Percentiles rank a stretch among this genome's conserved stretches.
phyloP scores from a whole-genome alignment of 1,140 invertebrate species.

The Ips nitidus region DNA sequence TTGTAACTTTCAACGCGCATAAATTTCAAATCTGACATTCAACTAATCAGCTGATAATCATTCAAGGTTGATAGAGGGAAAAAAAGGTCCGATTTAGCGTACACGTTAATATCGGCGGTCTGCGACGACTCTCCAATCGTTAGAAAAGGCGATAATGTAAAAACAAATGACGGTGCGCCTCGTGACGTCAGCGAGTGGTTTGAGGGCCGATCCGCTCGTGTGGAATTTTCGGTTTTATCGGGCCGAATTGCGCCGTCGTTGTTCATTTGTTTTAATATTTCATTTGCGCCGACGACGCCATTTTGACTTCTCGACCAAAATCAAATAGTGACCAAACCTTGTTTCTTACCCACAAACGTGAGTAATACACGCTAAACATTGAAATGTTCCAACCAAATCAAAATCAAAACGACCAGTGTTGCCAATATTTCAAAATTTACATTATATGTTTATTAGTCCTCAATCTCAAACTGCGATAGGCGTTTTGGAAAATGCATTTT shows the following conservation, averaged over 20 bases:
- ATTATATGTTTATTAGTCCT: too few relatives aligned
- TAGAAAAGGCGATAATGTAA: slow-evolving; percentile 27
- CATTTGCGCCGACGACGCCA: neutral
- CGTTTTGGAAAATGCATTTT: too few relatives aligned
- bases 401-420: too few relatives aligned
- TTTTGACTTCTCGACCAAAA: slow-evolving; percentile 5
- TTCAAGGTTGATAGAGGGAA: too few relatives aligned
- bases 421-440: too few relatives aligned
- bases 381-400: too few relatives aligned
- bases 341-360: too few relatives aligned
- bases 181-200: slow-evolving; percentile 24
- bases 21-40: neutral
- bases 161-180: slow-evolving; percentile 26
- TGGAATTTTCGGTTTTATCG: slow-evolving; percentile 25
- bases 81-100: neutral
- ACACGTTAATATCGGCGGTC: neutral
- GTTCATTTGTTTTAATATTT: slow-evolving; percentile 19
- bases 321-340: neutral
- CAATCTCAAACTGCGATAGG: too few relatives aligned
- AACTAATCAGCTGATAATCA: neutral
- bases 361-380: too few relatives aligned
- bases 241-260: slow-evolving; percentile 14
- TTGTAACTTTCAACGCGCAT: neutral
- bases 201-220: slow-evolving; percentile 21
- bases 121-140: slow-evolving; percentile 6